A percentile compares a stretch with the other conserved stretches of the same genome.
These are phyloP conservation scores for Drosophila elegans DNA, from an alignment of 1,140 invertebrate genomes.

Conservation along the genomic window DNA sequence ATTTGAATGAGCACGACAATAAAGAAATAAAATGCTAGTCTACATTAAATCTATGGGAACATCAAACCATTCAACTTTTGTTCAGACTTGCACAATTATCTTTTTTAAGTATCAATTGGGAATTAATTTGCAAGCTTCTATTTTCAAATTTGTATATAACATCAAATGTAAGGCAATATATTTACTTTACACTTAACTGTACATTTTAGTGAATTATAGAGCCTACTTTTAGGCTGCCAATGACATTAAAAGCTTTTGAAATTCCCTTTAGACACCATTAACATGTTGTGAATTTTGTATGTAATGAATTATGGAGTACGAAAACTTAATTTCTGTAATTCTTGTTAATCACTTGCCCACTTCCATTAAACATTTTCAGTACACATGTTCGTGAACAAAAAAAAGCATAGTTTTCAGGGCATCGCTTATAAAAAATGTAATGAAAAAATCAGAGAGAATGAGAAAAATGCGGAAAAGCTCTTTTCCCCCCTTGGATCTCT, in stretches of 20 bases:
- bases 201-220: background rate
- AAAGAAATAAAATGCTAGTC: background rate
- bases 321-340: constrained; percentile 1
- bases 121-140: background rate
- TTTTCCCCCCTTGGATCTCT: background rate
- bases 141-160: too few relatives aligned
- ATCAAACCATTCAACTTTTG: background rate
- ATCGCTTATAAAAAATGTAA: background rate
- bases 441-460: constrained; percentile 1
- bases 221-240: constrained; percentile 25
- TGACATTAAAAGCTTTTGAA: constrained; percentile 30
- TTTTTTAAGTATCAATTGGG: too few relatives aligned
- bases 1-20: too few relatives aligned
- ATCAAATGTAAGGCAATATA: too few relatives aligned
- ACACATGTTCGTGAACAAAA: constrained; percentile 10
- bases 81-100: background rate
- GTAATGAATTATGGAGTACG: constrained; percentile 6
- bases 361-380: constrained; percentile 7
- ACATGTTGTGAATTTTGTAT: background rate
- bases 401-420: constrained; percentile 31
- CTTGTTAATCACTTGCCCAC: background rate
- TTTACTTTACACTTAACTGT: background rate
- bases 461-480: constrained; percentile 26
- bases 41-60: background rate
- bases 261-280: background rate